Conservation (phyloP, 2,888 invertebrate species). For the Drosophila tripunctata region DNA sequence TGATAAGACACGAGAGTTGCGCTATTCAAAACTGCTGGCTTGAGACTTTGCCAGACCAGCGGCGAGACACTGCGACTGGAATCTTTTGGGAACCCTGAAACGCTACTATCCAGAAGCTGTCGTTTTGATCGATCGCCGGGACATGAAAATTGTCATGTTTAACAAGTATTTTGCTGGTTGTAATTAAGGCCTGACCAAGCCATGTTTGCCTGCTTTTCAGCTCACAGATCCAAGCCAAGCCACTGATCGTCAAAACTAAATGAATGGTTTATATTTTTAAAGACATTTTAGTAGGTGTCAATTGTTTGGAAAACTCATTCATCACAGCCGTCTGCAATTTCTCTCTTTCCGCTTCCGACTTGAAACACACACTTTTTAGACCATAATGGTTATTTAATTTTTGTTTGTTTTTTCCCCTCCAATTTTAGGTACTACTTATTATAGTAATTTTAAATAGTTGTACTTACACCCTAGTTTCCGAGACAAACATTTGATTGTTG, state of each 20-base stretch:
- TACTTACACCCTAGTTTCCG: constrained; percentile 64
- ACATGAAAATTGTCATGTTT: constrained; percentile 82
- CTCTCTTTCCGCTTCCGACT: constrained; percentile 30
- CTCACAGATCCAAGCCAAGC: not conserved
- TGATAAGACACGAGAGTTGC: constrained; percentile 80
- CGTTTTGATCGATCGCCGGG: constrained; percentile 81
- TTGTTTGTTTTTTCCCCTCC: constrained; percentile 55
- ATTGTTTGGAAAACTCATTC: constrained; percentile 62
- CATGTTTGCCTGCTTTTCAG: constrained; percentile 3
- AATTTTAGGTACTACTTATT: constrained; percentile 7
- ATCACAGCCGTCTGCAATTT: constrained; percentile 52
- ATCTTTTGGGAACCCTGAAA: constrained; percentile 63
- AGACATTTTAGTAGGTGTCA: constrained; percentile 47
- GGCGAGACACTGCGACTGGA: constrained; percentile 41
- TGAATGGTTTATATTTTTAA: constrained; percentile 16
- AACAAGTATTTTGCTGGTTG: constrained; percentile 80
- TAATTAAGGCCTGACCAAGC: constrained; percentile 52
- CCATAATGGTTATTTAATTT: constrained; percentile 66
- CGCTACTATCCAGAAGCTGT: constrained; percentile 64
- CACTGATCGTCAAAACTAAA: constrained; percentile 35
- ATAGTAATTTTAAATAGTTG: constrained; percentile 44
- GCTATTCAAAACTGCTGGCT: constrained; percentile 12
- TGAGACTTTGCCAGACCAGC: constrained; percentile 38
- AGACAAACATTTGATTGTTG: constrained; percentile 13
- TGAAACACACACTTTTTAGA: not conserved